phyloP scores from a whole-genome alignment of 2,888 invertebrate genomes.

The Chaetoderma sp. region DNA sequence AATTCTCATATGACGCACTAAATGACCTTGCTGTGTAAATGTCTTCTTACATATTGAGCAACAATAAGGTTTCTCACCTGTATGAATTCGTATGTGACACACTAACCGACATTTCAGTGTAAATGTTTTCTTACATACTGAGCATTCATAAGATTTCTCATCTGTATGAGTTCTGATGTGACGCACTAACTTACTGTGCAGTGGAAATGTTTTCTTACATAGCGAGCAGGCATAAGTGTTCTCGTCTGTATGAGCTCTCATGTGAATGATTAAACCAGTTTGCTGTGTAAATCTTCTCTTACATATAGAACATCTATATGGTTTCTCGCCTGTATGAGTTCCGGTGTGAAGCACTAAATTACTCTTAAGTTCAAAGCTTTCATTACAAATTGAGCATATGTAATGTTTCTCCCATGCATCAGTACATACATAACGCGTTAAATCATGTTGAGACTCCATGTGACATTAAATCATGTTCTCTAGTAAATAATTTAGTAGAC shows the following conservation, averaged over 20 bases:
- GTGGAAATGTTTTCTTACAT: constrained; percentile 35
- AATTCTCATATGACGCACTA: background rate
- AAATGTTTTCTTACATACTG: constrained; percentile 39
- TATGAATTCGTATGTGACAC: constrained; percentile 30
- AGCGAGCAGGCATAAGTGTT: constrained; percentile 28
- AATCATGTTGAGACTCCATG: too few species aligned
- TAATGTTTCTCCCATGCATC: constrained; percentile 43
- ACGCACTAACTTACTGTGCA: constrained; percentile 35
- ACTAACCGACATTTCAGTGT: constrained; percentile 31
- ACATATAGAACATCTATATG: constrained; percentile 38
- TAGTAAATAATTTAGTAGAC: too few species aligned
- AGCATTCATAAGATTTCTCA: constrained; percentile 38
- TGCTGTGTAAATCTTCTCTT: background rate
- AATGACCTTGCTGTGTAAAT: background rate
- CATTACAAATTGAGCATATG: constrained; percentile 39
- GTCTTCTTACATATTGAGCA: constrained; percentile 34
- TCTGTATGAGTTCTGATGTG: constrained; percentile 39
- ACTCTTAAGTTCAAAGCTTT: constrained; percentile 38
- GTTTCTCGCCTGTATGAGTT: constrained; percentile 35
- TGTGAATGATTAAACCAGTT: background rate
- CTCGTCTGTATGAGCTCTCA: constrained; percentile 9
- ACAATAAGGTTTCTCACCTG: constrained; percentile 28
- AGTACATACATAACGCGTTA: constrained; percentile 35
- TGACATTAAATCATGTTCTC: too few species aligned
- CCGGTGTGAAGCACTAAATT: constrained; percentile 39